phyloP scores from a whole-genome alignment of 2,113 vertebrate genomes.

The Pseudolaguvia tuberculata region DNA sequence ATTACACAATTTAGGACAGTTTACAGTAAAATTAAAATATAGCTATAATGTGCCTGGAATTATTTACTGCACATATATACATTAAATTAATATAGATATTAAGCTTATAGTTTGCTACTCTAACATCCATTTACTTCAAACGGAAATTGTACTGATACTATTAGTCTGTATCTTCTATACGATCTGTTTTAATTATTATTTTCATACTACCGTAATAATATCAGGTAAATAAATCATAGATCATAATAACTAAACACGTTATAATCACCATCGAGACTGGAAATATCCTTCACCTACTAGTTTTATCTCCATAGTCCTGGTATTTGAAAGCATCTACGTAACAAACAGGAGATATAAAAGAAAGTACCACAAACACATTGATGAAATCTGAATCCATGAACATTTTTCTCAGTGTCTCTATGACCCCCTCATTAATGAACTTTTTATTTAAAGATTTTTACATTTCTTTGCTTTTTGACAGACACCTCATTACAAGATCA shows the following conservation, averaged over 20 bases:
- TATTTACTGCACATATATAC: not conserved
- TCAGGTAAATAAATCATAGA: not conserved
- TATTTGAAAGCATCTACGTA: not conserved
- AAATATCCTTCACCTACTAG: not conserved
- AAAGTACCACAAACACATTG: not conserved
- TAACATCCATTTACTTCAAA: not conserved
- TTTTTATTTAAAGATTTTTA: not conserved
- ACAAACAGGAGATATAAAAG: not conserved
- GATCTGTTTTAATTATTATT: not conserved
- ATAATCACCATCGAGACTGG: not conserved
- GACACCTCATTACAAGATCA: conserved; percentile 31
- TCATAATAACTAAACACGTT: not conserved
- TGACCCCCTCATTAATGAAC: too few relatives aligned
- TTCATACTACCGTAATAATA: conserved; percentile 4
- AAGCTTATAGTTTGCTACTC: not conserved
- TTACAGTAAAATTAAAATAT: not conserved
- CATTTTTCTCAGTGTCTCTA: not conserved
- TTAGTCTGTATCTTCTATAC: not conserved
- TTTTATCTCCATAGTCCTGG: not conserved
- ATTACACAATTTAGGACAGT: not conserved
- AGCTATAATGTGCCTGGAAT: not conserved
- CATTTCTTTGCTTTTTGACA: not conserved
- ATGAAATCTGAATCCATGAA: not conserved
- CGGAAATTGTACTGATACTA: not conserved
- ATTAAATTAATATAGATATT: not conserved